Evolutionary conservation across 2,113 vertebrate genomes (phyloP).

Genomic region (Sitta europaea): DNA sequence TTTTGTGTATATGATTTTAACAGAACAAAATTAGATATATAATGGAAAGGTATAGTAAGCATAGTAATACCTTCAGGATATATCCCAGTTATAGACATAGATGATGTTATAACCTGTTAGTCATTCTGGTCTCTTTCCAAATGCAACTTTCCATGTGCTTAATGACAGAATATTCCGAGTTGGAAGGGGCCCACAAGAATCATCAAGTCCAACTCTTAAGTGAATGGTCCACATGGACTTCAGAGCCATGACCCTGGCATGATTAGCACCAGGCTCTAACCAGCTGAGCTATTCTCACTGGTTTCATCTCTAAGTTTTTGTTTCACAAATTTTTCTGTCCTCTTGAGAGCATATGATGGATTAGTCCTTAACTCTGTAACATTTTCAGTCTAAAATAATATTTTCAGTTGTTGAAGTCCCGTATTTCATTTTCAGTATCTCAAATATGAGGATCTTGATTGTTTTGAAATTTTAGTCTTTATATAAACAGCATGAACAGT

Average conservation of each 20-base stretch:
- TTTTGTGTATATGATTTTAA: neutral
- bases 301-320: neutral
- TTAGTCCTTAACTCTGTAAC: neutral
- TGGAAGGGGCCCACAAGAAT: neutral
- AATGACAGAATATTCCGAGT: neutral
- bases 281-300: neutral
- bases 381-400: neutral
- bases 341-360: neutral
- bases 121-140: neutral
- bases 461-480: neutral
- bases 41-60: neutral
- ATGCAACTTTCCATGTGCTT: neutral
- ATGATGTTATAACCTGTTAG: neutral
- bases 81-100: neutral
- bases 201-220: neutral
- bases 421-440: neutral
- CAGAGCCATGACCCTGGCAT: rapidly evolving
- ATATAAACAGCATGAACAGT: neutral
- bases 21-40: neutral
- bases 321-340: neutral
- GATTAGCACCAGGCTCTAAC: neutral
- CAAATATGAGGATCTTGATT: neutral
- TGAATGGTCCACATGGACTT: neutral
- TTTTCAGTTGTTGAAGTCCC: neutral
- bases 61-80: neutral